These are phyloP conservation scores for Drosophila rufa DNA, from an alignment of 1,140 invertebrate species.

Conservation along the genomic window DNA sequence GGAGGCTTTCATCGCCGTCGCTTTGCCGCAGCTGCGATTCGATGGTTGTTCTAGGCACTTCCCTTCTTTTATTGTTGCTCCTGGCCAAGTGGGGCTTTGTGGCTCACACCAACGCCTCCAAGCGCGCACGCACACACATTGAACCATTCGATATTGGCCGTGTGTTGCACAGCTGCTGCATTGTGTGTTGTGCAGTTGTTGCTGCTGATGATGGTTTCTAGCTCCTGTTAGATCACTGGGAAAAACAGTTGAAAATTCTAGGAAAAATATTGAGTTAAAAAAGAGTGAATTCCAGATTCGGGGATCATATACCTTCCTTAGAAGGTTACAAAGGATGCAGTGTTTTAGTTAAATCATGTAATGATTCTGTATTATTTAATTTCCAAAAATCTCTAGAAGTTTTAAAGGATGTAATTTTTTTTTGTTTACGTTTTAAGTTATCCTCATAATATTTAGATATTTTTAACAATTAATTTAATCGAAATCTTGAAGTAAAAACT, in stretches of 20 bases:
- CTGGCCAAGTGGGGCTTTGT: constrained; percentile 37
- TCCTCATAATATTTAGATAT: neutral
- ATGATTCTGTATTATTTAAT: neutral
- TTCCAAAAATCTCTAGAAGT: rapidly evolving
- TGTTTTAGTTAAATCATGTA: too few species aligned
- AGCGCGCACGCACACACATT: constrained; percentile 1
- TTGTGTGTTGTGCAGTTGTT: constrained; percentile 8
- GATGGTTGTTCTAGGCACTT: constrained; percentile 52
- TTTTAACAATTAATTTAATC: rapidly evolving
- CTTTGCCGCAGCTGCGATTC: constrained; percentile 40
- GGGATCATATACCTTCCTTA: too few species aligned
- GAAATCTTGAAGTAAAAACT: too few species aligned
- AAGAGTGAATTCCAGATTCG: too few species aligned
- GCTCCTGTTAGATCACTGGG: constrained; percentile 11
- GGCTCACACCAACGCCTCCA: constrained; percentile 19
- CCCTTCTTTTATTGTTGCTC: constrained; percentile 48
- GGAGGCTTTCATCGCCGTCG: constrained; percentile 16
- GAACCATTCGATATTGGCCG: constrained; percentile 35
- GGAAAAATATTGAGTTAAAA: too few species aligned
- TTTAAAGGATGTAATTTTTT: too few species aligned
- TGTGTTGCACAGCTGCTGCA: constrained; percentile 34
- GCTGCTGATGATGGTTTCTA: neutral
- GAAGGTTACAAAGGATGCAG: too few species aligned
- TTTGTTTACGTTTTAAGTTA: neutral
- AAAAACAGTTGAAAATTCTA: neutral